Evolutionary conservation across 2,888 invertebrate species (phyloP).

Genomic region (Hirtodrosophila trivittata): DNA sequence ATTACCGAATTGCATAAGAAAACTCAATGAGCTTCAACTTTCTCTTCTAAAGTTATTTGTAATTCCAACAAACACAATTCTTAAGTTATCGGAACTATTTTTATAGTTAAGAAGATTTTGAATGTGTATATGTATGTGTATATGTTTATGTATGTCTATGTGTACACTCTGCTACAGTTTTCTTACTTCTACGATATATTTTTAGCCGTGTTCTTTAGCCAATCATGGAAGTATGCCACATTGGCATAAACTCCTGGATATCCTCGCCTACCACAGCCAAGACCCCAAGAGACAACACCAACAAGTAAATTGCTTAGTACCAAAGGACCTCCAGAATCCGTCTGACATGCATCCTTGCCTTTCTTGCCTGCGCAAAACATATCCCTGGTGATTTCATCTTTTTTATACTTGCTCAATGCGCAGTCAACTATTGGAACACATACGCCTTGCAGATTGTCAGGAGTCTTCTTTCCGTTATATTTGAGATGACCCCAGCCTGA

Average conservation of each 20-base stretch:
- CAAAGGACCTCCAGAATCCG: slow-evolving; percentile 18
- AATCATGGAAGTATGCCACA: slow-evolving; percentile 2
- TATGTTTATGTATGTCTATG: no score
- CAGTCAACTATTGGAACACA: slow-evolving; percentile 6
- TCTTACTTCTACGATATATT: no score
- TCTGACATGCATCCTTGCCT: slow-evolving; percentile 7
- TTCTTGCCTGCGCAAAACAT: slow-evolving; percentile 25
- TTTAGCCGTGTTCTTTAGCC: slow-evolving; percentile 1
- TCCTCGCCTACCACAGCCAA: slow-evolving; percentile 13
- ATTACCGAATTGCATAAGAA: no score
- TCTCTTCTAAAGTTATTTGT: no score
- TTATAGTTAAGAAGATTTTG: no score
- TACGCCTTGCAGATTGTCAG: background rate
- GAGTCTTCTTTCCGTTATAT: background rate
- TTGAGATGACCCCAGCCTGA: slow-evolving; percentile 21
- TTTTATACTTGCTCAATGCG: background rate
- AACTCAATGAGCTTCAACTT: no score
- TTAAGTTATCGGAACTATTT: no score
- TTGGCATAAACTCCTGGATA: slow-evolving; percentile 22
- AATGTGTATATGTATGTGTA: no score
- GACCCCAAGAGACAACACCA: slow-evolving; percentile 23
- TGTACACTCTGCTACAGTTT: no score
- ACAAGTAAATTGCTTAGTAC: slow-evolving; percentile 1
- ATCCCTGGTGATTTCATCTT: slow-evolving; percentile 14
- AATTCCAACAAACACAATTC: no score